Base-by-base conservation (phyloP, 2,797 vertebrate genomes). In the Spinus olivaceus region DNA sequence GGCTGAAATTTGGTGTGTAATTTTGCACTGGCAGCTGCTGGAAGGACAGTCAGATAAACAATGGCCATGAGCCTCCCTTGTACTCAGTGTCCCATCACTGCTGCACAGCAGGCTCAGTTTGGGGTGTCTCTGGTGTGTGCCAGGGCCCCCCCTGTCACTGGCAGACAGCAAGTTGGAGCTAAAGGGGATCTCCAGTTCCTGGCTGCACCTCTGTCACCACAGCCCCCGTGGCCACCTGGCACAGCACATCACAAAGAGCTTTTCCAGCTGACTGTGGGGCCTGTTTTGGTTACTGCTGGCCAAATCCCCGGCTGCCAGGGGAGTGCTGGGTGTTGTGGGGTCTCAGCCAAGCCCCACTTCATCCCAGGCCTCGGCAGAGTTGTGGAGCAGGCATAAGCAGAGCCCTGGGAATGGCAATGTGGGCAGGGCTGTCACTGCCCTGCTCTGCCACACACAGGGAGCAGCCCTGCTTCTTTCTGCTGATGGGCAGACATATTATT, bases 161-260 rank as follows among this genome's bases (percentile, higher is more conserved):
- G 33, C 64, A 78, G 27, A 14, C 28, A 27, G 49, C 10, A 28
- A 18, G 8, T 0, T 33, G 41, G 53, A 51, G 51, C 56, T 39
- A 39, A 33, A n/a, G 51, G 41, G 35, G 4, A 7, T 37, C 39
- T 54, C 28, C 24, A 21, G 3, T 12, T 35, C 57, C 67, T 3
- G 4, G 11, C 49, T 24, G 12, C 5, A 3, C 46, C 28, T 17
- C 35, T 80, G 56, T 16, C 19, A 17, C 7, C 1, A 2, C 10
- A 61, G 50, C 41, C 37, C n/a, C 60, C 0, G 0, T 0, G 4
- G 47, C 51, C 35, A 5, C 49, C 49, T 56, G 70, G 49, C 53
- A 61, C 42, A 10, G 10, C 20, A 16, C 6, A 5, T 13, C 14
- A 12, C 4, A 6, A n/a, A 14, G 57, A 51, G 61, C 51, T 67